Conservation (phyloP, 2,888 invertebrate genomes). For the Hyalella azteca region DNA sequence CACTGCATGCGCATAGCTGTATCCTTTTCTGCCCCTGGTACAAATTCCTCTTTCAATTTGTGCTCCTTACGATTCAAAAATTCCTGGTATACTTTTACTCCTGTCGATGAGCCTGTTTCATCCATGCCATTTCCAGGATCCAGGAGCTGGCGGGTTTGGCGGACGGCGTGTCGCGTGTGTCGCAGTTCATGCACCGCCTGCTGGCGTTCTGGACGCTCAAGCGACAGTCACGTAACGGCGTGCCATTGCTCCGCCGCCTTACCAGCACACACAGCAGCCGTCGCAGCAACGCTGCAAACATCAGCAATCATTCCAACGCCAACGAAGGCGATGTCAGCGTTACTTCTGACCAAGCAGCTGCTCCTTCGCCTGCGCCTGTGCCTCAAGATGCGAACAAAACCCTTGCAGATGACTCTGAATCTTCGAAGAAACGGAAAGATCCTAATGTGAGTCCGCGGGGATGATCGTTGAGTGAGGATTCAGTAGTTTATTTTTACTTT, state of each 20-base stretch:
- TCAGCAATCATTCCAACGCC: background rate
- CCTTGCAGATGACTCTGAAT: background rate
- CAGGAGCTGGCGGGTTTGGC: conserved; percentile 85
- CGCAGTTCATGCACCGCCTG: conserved; percentile 84
- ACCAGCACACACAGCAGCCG: conserved; percentile 54
- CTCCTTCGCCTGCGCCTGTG: background rate
- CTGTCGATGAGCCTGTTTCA: too few relatives aligned
- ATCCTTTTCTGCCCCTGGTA: too few relatives aligned
- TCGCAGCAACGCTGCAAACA: conserved; percentile 41
- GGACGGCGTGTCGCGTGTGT: conserved; percentile 72
- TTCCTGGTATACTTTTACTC: too few relatives aligned
- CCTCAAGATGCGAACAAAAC: background rate
- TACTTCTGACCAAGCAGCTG: background rate
- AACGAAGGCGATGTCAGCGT: background rate
- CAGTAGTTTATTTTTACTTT: too few relatives aligned
- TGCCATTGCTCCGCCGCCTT: conserved; percentile 85
- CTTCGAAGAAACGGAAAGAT: conserved; percentile 11
- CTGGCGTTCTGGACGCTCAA: conserved; percentile 98
- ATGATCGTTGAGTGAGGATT: too few relatives aligned
- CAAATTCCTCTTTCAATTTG: too few relatives aligned
- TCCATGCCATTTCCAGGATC: too few relatives aligned
- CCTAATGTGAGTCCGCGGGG: background rate
- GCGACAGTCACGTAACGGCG: conserved; percentile 91
- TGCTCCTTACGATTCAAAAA: too few relatives aligned
- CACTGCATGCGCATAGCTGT: too few relatives aligned